Percentiles rank a stretch among this genome's conserved stretches.
These are phyloP conservation scores for Dicranocentrus wangi DNA, from an alignment of 2,888 invertebrate genomes.

Conservation along the genomic window DNA sequence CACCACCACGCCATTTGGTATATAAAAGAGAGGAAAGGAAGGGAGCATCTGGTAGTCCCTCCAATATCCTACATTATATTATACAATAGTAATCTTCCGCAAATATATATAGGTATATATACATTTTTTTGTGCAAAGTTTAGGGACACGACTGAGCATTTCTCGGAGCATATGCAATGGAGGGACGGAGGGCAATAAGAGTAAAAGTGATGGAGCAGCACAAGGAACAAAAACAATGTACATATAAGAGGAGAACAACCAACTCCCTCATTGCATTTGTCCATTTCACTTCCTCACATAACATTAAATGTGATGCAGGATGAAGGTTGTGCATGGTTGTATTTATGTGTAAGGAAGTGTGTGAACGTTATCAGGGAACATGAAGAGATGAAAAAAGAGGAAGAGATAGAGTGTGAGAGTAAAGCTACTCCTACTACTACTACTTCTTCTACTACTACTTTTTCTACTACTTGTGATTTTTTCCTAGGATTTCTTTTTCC, in stretches of 20 bases:
- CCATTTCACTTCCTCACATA: conserved; percentile 48
- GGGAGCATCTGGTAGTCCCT: conserved; percentile 33
- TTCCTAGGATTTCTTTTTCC: background rate
- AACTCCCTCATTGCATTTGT: conserved; percentile 48
- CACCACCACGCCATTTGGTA: background rate
- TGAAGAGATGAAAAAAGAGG: conserved; percentile 35
- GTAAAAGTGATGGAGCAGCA: too few species aligned
- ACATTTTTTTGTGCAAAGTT: too few species aligned
- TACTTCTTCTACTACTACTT: too few species aligned
- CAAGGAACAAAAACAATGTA: too few species aligned
- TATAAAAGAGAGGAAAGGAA: background rate
- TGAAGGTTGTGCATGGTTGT: conserved; percentile 37
- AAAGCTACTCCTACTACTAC: conserved; percentile 5
- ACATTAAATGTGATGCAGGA: conserved; percentile 50
- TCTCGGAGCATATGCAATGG: too few species aligned
- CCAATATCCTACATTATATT: background rate
- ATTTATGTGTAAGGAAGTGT: conserved; percentile 25
- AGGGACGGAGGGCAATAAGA: background rate
- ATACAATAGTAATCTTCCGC: background rate
- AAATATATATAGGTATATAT: background rate
- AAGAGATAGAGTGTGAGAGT: conserved; percentile 1
- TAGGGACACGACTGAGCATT: too few species aligned
- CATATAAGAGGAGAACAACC: conserved; percentile 9
- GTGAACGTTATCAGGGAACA: conserved; percentile 14
- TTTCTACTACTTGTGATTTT: too few species aligned